Evolutionary conservation across 2,113 vertebrate genomes (phyloP), one percentile per base, ranked within the genome.

Genomic region (Axis porcinus): DNA sequence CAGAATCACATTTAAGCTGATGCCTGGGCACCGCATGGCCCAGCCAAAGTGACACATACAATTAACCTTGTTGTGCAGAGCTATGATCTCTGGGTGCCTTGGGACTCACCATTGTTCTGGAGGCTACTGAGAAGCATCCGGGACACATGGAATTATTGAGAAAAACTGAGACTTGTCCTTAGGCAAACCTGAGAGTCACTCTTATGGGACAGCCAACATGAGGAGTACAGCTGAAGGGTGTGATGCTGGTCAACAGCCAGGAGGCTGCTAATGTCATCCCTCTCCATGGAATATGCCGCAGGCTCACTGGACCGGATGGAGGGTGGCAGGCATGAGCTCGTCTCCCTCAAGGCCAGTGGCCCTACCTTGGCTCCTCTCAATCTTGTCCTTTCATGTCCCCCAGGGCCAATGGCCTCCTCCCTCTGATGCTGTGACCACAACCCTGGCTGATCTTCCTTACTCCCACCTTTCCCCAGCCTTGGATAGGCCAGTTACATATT

Each of bases 371-470:
- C 9, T 14, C n/a, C 58, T 14, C 3, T 13, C 50, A 43, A 15
- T 67, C 82, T 1, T 10, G 50, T 47, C 28, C 40, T n/a, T 45
- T 55, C 7, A 30, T 57, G 36, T 64, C 89, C 36, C 16, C 2
- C 4, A 12, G 81, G 28, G 17, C n/a, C 79, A 6, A 14, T 28
- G 21, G 55, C 82, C 55, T 79, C n/a, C 28, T 91, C 30, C 5
- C 25, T 47, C 64, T 25, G 45, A 27, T 8, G 45, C 58, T 55
- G 78, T 89, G 78, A 67, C 67, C 64, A 28, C 6, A 27, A 12
- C 33, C 47, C 16, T 13, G 3, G 6, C 14, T 1, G 5, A 10
- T 1, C 16, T 11, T 36, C 45, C 3, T 40, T 40, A 10, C 3
- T 23, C 2, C 23, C 6, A 23, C 23, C 3, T 17, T 6, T 1